Conservation (phyloP, 1,140 invertebrate species). For the Microvelia longipes region DNA sequence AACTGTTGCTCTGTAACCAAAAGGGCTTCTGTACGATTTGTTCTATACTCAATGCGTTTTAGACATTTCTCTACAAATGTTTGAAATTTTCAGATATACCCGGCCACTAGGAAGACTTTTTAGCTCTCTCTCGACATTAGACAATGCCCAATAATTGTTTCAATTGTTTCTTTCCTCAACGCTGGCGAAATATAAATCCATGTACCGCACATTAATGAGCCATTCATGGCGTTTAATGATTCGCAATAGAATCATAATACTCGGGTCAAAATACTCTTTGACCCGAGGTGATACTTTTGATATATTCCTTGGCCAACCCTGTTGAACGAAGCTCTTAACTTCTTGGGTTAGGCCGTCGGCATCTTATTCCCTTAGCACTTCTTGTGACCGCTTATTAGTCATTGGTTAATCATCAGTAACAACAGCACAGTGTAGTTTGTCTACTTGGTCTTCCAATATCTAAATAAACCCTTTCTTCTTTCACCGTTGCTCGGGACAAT, state of each 20-base stretch:
- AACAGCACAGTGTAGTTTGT: background rate
- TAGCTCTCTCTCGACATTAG: background rate
- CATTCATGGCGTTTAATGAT: background rate
- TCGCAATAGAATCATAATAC: background rate
- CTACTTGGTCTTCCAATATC: background rate
- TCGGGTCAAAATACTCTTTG: too few relatives aligned
- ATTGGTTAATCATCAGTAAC: background rate
- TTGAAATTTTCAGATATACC: background rate
- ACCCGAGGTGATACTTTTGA: background rate
- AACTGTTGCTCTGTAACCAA: background rate
- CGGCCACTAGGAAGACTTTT: background rate
- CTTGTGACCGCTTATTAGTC: background rate
- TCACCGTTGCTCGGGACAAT: background rate
- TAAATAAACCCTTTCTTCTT: background rate
- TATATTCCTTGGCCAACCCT: background rate
- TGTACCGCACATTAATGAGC: background rate
- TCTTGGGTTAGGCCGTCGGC: background rate
- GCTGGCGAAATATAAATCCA: background rate
- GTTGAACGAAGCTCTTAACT: background rate
- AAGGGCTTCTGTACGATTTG: background rate
- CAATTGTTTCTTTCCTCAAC: background rate
- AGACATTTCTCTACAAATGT: background rate
- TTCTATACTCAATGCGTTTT: background rate
- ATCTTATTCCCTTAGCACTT: background rate
- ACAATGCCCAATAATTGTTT: background rate